A percentile compares a stretch with the other conserved stretches of the same genome.
These are phyloP conservation scores for Cheilinus undulatus DNA, from an alignment of 2,113 vertebrate genomes.

Conservation along the genomic window DNA sequence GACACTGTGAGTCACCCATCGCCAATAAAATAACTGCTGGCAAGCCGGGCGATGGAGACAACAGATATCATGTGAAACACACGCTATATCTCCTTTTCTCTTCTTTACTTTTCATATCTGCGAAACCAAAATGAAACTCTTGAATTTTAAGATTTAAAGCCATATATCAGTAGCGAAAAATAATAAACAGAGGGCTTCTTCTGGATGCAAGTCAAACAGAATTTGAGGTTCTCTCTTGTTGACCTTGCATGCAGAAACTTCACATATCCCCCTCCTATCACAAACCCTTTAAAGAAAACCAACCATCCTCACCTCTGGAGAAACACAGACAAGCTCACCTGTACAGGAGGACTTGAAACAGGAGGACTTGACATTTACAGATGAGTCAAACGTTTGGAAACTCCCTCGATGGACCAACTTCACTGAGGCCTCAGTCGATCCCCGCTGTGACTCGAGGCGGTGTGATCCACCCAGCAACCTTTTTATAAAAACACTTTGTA, in stretches of 20 bases:
- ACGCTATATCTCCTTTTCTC: constrained; percentile 21
- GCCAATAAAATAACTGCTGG: constrained; percentile 44
- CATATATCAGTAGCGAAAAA: constrained; percentile 77
- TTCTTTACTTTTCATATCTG: constrained; percentile 62
- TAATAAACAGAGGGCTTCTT: constrained; percentile 61
- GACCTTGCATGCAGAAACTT: constrained; percentile 67
- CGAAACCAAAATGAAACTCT: constrained; percentile 82
- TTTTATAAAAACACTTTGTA: constrained; percentile 59
- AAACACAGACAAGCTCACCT: neutral
- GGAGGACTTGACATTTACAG: neutral
- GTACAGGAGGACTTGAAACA: constrained; percentile 18
- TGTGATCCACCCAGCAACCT: constrained; percentile 55
- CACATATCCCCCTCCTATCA: constrained; percentile 32
- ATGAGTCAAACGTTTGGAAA: constrained; percentile 56
- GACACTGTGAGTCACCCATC: constrained; percentile 56
- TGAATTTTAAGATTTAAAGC: constrained; percentile 80
- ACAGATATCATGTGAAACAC: constrained; percentile 51
- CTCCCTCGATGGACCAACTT: constrained; percentile 87
- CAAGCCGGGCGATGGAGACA: constrained; percentile 34
- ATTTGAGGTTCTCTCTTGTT: constrained; percentile 56
- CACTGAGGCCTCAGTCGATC: constrained; percentile 73
- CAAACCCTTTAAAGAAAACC: constrained; percentile 32
- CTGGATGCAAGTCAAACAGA: constrained; percentile 46
- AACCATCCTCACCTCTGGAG: constrained; percentile 41
- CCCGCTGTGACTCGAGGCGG: constrained; percentile 59